phyloP scores from a whole-genome alignment of 1,140 invertebrate species.

The Pseudobourletiella spinata region DNA sequence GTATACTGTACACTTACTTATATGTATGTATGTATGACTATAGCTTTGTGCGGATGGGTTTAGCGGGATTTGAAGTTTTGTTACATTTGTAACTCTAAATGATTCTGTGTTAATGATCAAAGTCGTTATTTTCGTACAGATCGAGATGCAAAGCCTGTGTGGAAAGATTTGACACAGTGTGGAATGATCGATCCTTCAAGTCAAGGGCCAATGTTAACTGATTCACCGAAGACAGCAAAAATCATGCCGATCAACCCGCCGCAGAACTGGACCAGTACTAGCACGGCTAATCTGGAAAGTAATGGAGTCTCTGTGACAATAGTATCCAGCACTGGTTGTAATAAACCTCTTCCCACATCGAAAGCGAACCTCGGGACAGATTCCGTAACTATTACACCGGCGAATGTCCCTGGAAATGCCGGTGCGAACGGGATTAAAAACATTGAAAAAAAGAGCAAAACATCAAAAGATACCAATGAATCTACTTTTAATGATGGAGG shows the following conservation, averaged over 20 bases:
- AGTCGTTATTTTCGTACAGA: too few relatives aligned
- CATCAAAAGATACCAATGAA: too few relatives aligned
- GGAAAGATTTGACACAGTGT: neutral
- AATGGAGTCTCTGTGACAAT: slow-evolving; percentile 17
- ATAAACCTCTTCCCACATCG: neutral
- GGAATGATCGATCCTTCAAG: slow-evolving; percentile 10
- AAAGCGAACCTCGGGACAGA: neutral
- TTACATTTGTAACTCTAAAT: too few relatives aligned
- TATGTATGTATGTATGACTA: too few relatives aligned
- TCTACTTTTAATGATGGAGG: slow-evolving; percentile 12
- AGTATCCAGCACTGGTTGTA: neutral
- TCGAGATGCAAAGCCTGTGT: too few relatives aligned
- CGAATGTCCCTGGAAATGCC: neutral
- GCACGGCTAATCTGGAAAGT: slow-evolving; percentile 7
- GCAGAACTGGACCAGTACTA: neutral
- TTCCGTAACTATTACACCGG: neutral
- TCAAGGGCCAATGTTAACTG: slow-evolving; percentile 15
- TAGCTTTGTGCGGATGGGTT: too few relatives aligned
- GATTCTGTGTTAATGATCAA: too few relatives aligned
- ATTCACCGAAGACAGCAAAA: slow-evolving; percentile 13
- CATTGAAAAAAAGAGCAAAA: too few relatives aligned
- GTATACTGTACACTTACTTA: too few relatives aligned
- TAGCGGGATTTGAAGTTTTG: too few relatives aligned
- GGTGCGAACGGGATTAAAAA: too few relatives aligned
- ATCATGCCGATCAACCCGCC: neutral